Conservation (phyloP, 2,797 vertebrate genomes). For the Lepilemur ruficaudatus region DNA sequence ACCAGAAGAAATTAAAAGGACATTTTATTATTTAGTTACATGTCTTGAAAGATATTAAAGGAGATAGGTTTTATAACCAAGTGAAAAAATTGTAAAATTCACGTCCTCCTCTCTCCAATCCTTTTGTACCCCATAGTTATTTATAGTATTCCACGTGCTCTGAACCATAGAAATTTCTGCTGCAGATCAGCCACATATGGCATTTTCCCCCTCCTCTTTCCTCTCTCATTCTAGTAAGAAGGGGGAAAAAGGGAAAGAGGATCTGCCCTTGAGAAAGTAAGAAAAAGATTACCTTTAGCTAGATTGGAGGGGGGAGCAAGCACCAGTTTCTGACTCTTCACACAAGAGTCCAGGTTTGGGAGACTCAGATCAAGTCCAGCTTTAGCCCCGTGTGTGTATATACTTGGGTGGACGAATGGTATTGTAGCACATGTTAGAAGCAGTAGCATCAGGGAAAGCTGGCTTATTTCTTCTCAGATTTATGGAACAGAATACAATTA, state of each 20-base stretch:
- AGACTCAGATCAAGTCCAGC: neutral
- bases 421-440: neutral
- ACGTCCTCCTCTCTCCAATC: neutral
- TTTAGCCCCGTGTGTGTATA: neutral
- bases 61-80: neutral
- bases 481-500: conserved; percentile 16
- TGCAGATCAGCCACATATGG: neutral
- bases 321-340: neutral
- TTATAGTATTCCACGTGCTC: neutral
- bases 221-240: neutral
- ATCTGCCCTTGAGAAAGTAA: neutral
- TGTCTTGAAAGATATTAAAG: neutral
- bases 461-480: conserved; percentile 13
- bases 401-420: neutral
- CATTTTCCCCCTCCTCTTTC: neutral
- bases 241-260: neutral
- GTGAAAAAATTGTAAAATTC: neutral
- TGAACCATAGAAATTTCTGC: neutral
- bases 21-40: neutral
- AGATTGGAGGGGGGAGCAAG: neutral
- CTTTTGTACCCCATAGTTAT: neutral
- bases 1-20: neutral
- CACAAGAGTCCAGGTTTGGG: neutral
- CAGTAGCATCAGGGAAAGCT: neutral
- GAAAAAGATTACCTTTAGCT: neutral